Evolutionary conservation across 2,888 invertebrate genomes (phyloP), one percentile per base, ranked within the genome.

Genomic region (Steromphala cineraria): DNA sequence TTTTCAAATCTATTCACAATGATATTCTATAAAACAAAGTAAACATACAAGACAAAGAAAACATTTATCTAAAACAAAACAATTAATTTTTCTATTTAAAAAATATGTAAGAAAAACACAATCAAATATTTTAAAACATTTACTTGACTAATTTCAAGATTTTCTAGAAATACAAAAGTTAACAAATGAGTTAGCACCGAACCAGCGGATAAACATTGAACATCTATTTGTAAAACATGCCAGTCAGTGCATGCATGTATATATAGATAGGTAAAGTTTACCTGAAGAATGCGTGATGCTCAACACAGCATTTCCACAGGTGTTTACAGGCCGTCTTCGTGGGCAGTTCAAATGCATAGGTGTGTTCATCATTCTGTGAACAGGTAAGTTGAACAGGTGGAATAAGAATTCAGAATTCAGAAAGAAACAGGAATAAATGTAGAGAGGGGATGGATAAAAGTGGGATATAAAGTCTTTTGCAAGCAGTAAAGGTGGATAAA

Each of bases 281-380:
- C 93, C 93, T 92, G 89, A 94, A 94, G 89, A 94, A 94, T 3
- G 97, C 96, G 94, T 98, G 98, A 93, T 98, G 98, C 93, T 98
- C 98, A 79, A 98, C 96, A 94, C 98, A 98, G 94, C 98, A 98
- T 89, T 97, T 96, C 98, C 98, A 98, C 87, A 99, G 95, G 94
- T 98, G 98, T 91, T 98, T 97, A 93, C 98, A 98, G 19, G 98
- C 98, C 31, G 97, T 95, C 90, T 97, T 96, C 81, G 97, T 97
- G 74, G 97, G 97, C 31, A 98, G 97, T 94, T 98, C 98, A 94
- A 98, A 98, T 7, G 98, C 98, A 94, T 98, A 98, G n/a, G 98
- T 98, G 92, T 97, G 97, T 88, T 98, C 97, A 90, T 98, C 98
- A 93, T 97, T 97, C 97, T 97, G 93, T 52, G 86, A n/a, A 83